Percentiles rank a stretch among this genome's conserved stretches.
phyloP scores from a whole-genome alignment of 2,797 vertebrate genomes.

The Cottoperca gobio region DNA sequence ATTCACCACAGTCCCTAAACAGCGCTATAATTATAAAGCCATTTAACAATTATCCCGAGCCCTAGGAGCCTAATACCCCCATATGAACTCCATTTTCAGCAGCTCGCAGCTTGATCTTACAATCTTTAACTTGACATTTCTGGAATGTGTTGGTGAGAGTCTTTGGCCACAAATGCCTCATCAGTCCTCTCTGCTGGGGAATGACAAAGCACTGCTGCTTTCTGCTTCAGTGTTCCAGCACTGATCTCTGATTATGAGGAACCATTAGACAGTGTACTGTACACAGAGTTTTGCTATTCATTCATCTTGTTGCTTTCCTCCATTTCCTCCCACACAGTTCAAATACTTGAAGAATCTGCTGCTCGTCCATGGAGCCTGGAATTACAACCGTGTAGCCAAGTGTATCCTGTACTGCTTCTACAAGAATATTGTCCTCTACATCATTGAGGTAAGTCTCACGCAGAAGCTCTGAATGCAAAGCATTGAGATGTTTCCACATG shows the following conservation, averaged over 20 bases:
- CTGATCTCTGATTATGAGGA: conserved; percentile 52
- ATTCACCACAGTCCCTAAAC: conserved; percentile 56
- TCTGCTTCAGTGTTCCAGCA: conserved; percentile 52
- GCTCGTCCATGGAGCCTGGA: conserved; percentile 96
- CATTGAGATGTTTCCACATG: conserved; percentile 33
- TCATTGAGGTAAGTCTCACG: conserved; percentile 86
- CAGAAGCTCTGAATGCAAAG: conserved; percentile 37
- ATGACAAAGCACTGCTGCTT: conserved; percentile 58
- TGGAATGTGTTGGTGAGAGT: conserved; percentile 69
- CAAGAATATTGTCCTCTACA: conserved; percentile 97
- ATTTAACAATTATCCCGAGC: conserved; percentile 62
- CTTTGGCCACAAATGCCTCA: conserved; percentile 50
- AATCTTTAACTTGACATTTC: conserved; percentile 51
- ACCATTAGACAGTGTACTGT: conserved; percentile 43
- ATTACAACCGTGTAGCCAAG: conserved; percentile 94
- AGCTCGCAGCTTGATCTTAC: conserved; percentile 41
- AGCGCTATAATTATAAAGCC: conserved; percentile 58
- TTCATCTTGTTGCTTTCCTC: conserved; percentile 58
- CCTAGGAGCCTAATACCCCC: conserved; percentile 49
- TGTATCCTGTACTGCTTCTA: conserved; percentile 98
- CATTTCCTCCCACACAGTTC: conserved; percentile 79
- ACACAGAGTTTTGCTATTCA: conserved; percentile 40
- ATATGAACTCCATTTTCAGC: conserved; percentile 56
- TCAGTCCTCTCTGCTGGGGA: conserved; percentile 52
- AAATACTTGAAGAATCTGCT: conserved; percentile 91